A percentile compares a stretch with the other conserved stretches of the same genome.
Evolutionary conservation across 1,140 invertebrate species (phyloP).

Genomic region (Trissolcus basalis): DNA sequence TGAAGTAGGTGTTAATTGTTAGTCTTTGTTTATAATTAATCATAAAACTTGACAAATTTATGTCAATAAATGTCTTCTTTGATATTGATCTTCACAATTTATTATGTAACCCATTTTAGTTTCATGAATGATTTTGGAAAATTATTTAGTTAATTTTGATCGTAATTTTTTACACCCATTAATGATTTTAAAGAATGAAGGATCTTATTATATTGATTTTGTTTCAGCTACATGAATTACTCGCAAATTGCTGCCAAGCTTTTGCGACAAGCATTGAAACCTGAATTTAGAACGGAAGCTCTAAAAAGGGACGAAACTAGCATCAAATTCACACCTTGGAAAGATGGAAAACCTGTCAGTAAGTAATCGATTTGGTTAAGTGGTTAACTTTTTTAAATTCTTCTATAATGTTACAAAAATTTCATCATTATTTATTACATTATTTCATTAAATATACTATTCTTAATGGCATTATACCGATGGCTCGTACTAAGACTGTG

Average conservation of each 20-base stretch:
- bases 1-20: constrained; percentile 77
- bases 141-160: constrained; percentile 8
- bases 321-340: constrained; percentile 90
- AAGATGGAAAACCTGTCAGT: constrained; percentile 89
- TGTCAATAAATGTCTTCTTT: constrained; percentile 6
- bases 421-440: too few relatives aligned
- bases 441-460: too few relatives aligned
- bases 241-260: constrained; percentile 91
- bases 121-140: constrained; percentile 19
- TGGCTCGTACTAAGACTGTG: too few relatives aligned
- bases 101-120: constrained; percentile 30
- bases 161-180: background rate
- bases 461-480: too few relatives aligned
- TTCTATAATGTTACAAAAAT: too few relatives aligned
- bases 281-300: constrained; percentile 83
- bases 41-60: background rate
- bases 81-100: constrained; percentile 32
- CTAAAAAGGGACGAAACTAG: constrained; percentile 84
- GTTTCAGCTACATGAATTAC: constrained; percentile 92
- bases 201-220: constrained; percentile 15
- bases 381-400: too few relatives aligned
- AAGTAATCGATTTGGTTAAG: constrained; percentile 74
- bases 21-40: constrained; percentile 12
- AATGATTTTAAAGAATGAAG: constrained; percentile 28
- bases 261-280: constrained; percentile 86